These are phyloP conservation scores for Paradisaea rubra DNA, from an alignment of 2,113 vertebrate species.

Conservation along the genomic window DNA sequence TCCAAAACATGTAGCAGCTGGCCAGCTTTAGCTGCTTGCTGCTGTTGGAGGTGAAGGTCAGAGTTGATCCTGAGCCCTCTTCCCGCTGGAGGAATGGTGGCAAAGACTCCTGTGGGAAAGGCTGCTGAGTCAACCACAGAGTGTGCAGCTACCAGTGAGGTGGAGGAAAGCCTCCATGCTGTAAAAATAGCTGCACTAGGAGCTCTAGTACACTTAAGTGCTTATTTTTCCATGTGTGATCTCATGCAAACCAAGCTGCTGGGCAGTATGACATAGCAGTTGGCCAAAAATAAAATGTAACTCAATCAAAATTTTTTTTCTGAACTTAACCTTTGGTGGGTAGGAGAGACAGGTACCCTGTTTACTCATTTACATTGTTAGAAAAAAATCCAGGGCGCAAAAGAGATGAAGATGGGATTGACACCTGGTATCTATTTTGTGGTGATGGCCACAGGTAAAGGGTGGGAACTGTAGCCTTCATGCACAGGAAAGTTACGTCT, in stretches of 20 bases:
- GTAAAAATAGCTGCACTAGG: slow-evolving; percentile 30
- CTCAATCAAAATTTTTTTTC: neutral
- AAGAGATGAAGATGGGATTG: neutral
- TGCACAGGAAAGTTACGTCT: neutral
- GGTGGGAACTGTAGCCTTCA: neutral
- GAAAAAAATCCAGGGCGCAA: neutral
- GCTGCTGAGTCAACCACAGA: slow-evolving; percentile 47
- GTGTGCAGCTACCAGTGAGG: neutral
- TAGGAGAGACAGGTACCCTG: neutral
- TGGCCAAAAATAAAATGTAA: slow-evolving; percentile 30
- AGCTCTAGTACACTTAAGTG: slow-evolving; percentile 27
- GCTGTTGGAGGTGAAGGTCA: slow-evolving; percentile 17
- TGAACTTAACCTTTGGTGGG: neutral
- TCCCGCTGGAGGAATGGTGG: neutral
- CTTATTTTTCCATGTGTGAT: slow-evolving; percentile 57
- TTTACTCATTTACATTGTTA: neutral
- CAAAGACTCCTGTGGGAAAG: slow-evolving; percentile 36
- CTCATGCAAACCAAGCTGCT: slow-evolving; percentile 48
- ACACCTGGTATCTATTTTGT: neutral
- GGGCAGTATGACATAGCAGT: slow-evolving; percentile 34
- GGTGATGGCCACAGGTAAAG: neutral
- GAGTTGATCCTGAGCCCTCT: slow-evolving; percentile 11
- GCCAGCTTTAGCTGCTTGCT: neutral
- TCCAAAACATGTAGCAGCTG: slow-evolving; percentile 16
- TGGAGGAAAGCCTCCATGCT: neutral